Evolutionary conservation across 2,888 invertebrate species (phyloP).

Genomic region (Leptopterna dolabrata): DNA sequence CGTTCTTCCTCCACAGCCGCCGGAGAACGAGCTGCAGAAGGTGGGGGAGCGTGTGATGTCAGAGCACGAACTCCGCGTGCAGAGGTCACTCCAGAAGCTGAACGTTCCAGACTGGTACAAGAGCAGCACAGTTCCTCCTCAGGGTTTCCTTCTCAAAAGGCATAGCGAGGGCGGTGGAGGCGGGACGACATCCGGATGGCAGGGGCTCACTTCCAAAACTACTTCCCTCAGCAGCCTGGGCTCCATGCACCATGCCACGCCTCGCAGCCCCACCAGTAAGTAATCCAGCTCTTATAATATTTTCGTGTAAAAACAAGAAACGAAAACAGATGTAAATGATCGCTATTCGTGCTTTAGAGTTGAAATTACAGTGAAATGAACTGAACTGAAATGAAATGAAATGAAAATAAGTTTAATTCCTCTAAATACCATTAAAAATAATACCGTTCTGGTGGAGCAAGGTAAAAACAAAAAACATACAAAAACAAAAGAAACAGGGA

Average conservation of each 20-base stretch:
- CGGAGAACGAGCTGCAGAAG: constrained; percentile 94
- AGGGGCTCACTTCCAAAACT: constrained; percentile 82
- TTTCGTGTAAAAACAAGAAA: no score
- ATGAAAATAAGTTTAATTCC: no score
- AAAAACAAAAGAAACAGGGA: no score
- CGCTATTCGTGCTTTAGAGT: no score
- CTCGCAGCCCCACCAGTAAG: constrained; percentile 61
- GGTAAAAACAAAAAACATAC: no score
- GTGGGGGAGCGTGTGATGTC: constrained; percentile 80
- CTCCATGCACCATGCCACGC: constrained; percentile 64
- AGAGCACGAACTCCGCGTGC: constrained; percentile 93
- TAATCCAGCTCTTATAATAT: background rate
- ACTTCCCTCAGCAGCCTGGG: constrained; percentile 75
- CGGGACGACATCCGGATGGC: constrained; percentile 67
- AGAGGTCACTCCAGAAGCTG: constrained; percentile 91
- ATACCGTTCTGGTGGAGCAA: no score
- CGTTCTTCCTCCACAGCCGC: constrained; percentile 76
- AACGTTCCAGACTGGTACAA: constrained; percentile 96
- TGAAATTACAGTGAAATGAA: no score
- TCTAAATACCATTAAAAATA: no score
- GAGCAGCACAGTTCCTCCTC: constrained; percentile 79
- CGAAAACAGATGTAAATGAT: no score
- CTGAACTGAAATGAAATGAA: no score
- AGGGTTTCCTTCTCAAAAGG: constrained; percentile 83
- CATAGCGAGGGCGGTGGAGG: constrained; percentile 73